These are phyloP conservation scores for Takifugu ocellatus DNA, from an alignment of 2,797 vertebrate genomes.

Conservation along the genomic window DNA sequence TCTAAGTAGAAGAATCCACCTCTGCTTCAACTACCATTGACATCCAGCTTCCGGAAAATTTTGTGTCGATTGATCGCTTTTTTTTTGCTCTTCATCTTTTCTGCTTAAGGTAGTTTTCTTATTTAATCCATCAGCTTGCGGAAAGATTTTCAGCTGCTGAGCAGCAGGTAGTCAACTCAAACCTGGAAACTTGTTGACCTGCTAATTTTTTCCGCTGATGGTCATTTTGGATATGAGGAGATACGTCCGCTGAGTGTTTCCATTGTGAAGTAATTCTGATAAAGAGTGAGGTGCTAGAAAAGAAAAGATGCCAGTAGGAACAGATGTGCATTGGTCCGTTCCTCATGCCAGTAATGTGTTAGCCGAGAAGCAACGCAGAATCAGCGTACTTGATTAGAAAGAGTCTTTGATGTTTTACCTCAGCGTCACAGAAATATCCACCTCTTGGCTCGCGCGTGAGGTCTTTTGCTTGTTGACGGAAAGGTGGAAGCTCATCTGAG, in stretches of 20 bases:
- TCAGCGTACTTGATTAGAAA: slow-evolving; percentile 38
- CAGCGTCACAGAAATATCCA: background rate
- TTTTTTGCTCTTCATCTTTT: slow-evolving; percentile 3
- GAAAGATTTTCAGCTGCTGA: slow-evolving; percentile 6
- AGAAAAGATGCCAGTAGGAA: slow-evolving; percentile 40
- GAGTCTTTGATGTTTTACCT: slow-evolving; percentile 16
- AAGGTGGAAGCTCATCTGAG: background rate
- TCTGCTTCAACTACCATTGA: background rate
- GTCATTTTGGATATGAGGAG: slow-evolving; percentile 32
- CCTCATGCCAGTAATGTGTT: slow-evolving; percentile 35
- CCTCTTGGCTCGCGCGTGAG: background rate
- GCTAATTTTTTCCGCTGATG: slow-evolving; percentile 23
- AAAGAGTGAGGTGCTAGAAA: slow-evolving; percentile 42
- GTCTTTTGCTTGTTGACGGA: too few species aligned
- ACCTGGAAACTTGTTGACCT: slow-evolving; percentile 28
- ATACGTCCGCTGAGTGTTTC: slow-evolving; percentile 13
- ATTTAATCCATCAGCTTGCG: background rate
- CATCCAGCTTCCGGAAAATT: background rate
- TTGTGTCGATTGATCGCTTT: background rate
- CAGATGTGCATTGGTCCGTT: slow-evolving; percentile 36
- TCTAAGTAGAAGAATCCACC: slow-evolving; percentile 16
- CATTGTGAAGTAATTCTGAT: slow-evolving; percentile 42
- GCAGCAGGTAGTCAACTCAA: slow-evolving; percentile 5
- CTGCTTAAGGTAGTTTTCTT: background rate
- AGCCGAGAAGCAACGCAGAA: slow-evolving; percentile 24